A percentile compares a stretch with the other conserved stretches of the same genome.
Conservation (phyloP, 2,113 vertebrate genomes). For the Glaucidium brasilianum region DNA sequence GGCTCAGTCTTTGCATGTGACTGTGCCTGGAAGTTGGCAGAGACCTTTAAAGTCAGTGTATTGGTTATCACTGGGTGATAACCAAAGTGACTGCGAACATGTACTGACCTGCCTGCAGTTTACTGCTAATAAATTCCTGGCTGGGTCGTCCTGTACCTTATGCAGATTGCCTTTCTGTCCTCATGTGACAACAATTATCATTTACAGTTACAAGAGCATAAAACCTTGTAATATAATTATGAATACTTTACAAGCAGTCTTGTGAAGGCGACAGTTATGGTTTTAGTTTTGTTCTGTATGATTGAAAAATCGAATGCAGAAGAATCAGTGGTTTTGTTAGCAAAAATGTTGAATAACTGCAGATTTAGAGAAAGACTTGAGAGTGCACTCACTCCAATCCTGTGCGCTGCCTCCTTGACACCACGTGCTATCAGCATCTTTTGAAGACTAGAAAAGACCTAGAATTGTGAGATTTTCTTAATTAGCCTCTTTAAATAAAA, state of each 20-base stretch:
- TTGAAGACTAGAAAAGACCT: neutral
- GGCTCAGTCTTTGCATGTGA: rapidly evolving
- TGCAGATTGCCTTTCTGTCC: neutral
- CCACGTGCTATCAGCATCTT: neutral
- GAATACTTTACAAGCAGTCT: neutral
- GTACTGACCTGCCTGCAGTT: neutral
- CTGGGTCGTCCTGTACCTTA: neutral
- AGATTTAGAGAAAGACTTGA: neutral
- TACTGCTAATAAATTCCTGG: neutral
- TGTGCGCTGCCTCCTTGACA: neutral
- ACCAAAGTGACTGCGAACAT: neutral
- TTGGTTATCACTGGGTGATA: neutral
- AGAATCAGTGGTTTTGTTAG: neutral
- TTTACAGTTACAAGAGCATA: neutral
- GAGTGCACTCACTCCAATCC: rapidly evolving
- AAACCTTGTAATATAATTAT: neutral
- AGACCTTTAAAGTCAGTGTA: neutral
- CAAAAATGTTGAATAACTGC: neutral
- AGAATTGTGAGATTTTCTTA: neutral
- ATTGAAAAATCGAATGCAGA: neutral
- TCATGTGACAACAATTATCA: neutral
- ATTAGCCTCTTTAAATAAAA: neutral
- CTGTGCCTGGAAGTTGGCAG: neutral
- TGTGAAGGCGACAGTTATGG: neutral
- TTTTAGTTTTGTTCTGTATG: neutral